phyloP scores from a whole-genome alignment of 1,140 invertebrate species.

The Euwallacea similis region DNA sequence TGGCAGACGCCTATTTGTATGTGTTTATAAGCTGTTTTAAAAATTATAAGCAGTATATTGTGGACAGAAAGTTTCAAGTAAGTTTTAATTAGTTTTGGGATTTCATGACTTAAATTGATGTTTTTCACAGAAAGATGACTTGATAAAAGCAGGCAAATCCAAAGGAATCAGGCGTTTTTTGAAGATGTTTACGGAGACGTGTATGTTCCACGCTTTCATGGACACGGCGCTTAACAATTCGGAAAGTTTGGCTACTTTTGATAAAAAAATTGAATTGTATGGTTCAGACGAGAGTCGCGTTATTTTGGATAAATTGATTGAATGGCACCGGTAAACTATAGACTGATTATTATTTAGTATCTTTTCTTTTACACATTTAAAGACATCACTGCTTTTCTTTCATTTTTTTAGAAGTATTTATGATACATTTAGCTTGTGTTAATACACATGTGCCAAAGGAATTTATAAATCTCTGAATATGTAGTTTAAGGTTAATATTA shows the following conservation, averaged over 20 bases:
- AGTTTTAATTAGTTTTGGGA: constrained; percentile 32
- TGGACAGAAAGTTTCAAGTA: constrained; percentile 61
- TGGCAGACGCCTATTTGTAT: constrained; percentile 68
- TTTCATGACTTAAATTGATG: not conserved
- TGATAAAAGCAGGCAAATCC: constrained; percentile 52
- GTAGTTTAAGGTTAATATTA: too few species aligned
- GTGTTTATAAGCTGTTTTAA: constrained; percentile 68
- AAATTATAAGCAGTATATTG: constrained; percentile 61
- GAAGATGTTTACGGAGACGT: constrained; percentile 82
- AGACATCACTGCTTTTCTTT: too few species aligned
- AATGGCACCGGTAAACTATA: constrained; percentile 37
- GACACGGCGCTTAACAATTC: constrained; percentile 46
- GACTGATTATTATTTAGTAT: constrained; percentile 19
- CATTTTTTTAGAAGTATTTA: too few species aligned
- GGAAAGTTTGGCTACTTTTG: constrained; percentile 46
- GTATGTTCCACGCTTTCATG: constrained; percentile 68
- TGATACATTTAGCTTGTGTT: too few species aligned
- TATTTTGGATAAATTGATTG: constrained; percentile 43
- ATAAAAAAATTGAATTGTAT: constrained; percentile 47
- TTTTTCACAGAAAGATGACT: constrained; percentile 49
- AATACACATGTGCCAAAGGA: too few species aligned
- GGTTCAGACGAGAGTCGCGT: constrained; percentile 42
- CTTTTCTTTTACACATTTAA: not conserved
- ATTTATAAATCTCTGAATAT: too few species aligned
- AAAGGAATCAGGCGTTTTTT: constrained; percentile 70